Evolutionary conservation across 2,888 invertebrate genomes (phyloP), one percentile per base, ranked within the genome.

Genomic region (Invenusta paracnida): DNA sequence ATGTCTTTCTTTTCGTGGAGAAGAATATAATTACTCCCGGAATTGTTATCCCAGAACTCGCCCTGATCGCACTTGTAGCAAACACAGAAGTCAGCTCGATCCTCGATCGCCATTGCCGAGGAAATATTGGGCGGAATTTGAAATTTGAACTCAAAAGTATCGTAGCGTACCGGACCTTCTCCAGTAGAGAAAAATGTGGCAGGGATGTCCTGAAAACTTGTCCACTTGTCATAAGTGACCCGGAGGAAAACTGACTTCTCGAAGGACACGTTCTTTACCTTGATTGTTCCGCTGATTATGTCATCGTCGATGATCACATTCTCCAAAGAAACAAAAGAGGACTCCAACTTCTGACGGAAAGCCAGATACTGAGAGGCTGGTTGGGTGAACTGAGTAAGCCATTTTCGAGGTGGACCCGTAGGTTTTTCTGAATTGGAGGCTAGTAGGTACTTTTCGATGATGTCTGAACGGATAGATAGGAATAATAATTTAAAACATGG

Each of bases 71-170:
- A 73, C 11, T 23, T 5, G 73, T 23, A 73, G 23, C 73, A 73
- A 13, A 73, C 73, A 73, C 73, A 73, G 23, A 73, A 73, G 23
- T 73, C 73, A 13, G 73, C 73, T 23, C 73, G 73, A 13, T 73
- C 73, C 27, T 73, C 73, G 11, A 73, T 73, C 11, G 5, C 73
- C 73, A 73, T 73, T 5, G 73, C 5, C 2, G 73, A 73, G 17
- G 73, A 73, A 23, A 73, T 73, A 23, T 73, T 73, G 27, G 73
- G 25, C 73, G 73, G 73, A 73, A 73, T 73, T 23, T 73, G 17
- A 73, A 73, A 73, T 73, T 73, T 73, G 27, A 73, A 73, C 73
- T 23, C 73, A 73, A 73, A 73, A 5, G 73, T 73, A 23, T 73
- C 73, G 73, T n/a, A 73, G 2, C 73, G 73, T 73, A 2, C 11